phyloP scores from a whole-genome alignment of 2,797 vertebrate species.

The Erpetoichthys calabaricus region DNA sequence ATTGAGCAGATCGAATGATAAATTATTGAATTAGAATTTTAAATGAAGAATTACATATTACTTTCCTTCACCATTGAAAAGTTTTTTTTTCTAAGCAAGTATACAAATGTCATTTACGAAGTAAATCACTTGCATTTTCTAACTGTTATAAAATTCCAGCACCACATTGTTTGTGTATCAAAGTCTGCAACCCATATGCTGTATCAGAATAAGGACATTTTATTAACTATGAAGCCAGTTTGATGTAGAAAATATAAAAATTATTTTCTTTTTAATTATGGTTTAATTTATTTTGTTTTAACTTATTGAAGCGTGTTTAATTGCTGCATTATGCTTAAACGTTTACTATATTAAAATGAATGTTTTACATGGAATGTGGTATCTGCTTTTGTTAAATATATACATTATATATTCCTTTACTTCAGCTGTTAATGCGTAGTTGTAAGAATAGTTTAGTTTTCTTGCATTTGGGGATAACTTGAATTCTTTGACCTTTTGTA shows the following conservation, averaged over 20 bases:
- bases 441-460: slow-evolving; percentile 45
- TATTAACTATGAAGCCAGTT: no score
- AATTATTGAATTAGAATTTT: background rate
- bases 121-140: background rate
- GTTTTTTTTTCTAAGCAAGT: slow-evolving; percentile 4
- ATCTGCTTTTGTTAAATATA: no score
- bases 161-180: slow-evolving; percentile 7
- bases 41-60: slow-evolving; percentile 1
- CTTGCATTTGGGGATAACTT: slow-evolving; percentile 56
- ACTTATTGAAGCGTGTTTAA: no score
- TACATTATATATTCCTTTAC: no score
- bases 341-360: no score
- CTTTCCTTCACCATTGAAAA: slow-evolving; percentile 3
- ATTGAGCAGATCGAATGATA: background rate
- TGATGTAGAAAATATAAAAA: no score
- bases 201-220: background rate
- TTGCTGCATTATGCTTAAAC: no score
- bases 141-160: slow-evolving; percentile 1
- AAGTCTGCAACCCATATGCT: slow-evolving; percentile 4
- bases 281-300: no score
- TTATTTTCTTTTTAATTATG: no score
- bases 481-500: slow-evolving; percentile 63
- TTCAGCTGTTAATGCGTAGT: slow-evolving; percentile 13
- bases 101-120: background rate
- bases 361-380: no score